Percentiles rank a stretch among this genome's conserved stretches.
These are phyloP conservation scores for Spilosoma lubricipeda DNA, from an alignment of 2,888 invertebrate species.

Conservation along the genomic window DNA sequence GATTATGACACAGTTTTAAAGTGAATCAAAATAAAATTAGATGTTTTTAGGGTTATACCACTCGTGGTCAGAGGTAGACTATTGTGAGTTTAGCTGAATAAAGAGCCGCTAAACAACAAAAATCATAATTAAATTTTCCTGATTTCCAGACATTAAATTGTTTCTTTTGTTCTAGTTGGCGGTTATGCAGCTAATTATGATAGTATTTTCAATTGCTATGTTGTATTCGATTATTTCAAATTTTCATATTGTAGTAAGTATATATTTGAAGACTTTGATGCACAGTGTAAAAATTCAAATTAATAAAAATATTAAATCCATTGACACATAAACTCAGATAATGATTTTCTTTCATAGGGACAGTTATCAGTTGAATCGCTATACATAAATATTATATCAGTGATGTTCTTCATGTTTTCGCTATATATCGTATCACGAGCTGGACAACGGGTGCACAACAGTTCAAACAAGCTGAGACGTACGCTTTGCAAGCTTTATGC, in stretches of 20 bases:
- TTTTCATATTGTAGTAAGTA: background rate
- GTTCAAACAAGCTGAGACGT: conserved; percentile 41
- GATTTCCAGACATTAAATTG: background rate
- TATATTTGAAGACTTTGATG: background rate
- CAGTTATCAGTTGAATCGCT: background rate
- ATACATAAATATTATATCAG: conserved; percentile 1
- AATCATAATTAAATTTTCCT: background rate
- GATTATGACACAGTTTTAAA: too few relatives aligned
- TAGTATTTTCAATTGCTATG: background rate
- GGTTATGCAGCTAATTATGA: conserved; percentile 5
- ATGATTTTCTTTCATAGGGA: conserved; percentile 1
- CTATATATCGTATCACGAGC: conserved; percentile 51
- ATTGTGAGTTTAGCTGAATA: too few relatives aligned
- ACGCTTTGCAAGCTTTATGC: conserved; percentile 54
- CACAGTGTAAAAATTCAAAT: too few relatives aligned
- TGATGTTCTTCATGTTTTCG: conserved; percentile 29
- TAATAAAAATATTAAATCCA: background rate
- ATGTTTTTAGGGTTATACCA: too few relatives aligned
- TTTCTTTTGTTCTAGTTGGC: conserved; percentile 1
- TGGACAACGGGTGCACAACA: conserved; percentile 58
- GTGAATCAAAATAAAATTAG: too few relatives aligned
- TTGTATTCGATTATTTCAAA: background rate
- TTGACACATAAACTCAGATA: background rate
- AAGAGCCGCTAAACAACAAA: too few relatives aligned
- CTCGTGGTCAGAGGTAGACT: too few relatives aligned